Conservation (phyloP, 2,797 vertebrate genomes). For the Silurus aristotelis region DNA sequence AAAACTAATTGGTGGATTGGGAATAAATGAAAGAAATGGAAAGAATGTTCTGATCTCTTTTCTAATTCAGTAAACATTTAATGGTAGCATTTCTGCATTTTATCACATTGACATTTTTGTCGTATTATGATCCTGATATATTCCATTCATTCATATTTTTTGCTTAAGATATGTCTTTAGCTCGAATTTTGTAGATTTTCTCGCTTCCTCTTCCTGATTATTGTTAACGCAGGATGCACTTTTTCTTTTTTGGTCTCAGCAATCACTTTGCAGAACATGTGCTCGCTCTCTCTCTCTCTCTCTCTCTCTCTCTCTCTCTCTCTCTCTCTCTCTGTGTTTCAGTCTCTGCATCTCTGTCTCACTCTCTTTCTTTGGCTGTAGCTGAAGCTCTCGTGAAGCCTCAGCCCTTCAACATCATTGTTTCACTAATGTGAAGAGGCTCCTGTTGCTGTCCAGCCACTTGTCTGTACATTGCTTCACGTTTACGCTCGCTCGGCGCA, state of each 20-base stretch:
- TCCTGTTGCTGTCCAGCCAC: constrained; percentile 47
- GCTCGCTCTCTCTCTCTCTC: constrained; percentile 35
- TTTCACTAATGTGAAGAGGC: constrained; percentile 43
- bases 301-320: constrained; percentile 35
- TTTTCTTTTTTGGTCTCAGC: constrained; percentile 33
- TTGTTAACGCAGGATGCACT: constrained; percentile 47
- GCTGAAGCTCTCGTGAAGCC: constrained; percentile 42
- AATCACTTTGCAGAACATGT: constrained; percentile 43
- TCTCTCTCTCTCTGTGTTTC: constrained; percentile 36
- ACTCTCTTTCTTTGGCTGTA: constrained; percentile 37
- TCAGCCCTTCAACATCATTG: constrained; percentile 24
- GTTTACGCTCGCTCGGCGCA: background rate
- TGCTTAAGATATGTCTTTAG: constrained; percentile 19
- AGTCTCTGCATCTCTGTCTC: constrained; percentile 30
- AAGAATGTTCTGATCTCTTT: constrained; percentile 25
- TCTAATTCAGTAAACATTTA: constrained; percentile 12
- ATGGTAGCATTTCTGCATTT: background rate
- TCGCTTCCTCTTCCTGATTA: constrained; percentile 45
- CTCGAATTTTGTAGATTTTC: constrained; percentile 34
- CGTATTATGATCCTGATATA: background rate
- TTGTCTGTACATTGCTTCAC: background rate
- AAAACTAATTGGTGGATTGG: constrained; percentile 12
- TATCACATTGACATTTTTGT: background rate
- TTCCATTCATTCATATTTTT: background rate
- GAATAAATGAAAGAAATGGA: constrained; percentile 24